Evolutionary conservation across 1,140 invertebrate species (phyloP), one percentile per base, ranked within the genome.

Genomic region (Caenorhabditis inopinata): DNA sequence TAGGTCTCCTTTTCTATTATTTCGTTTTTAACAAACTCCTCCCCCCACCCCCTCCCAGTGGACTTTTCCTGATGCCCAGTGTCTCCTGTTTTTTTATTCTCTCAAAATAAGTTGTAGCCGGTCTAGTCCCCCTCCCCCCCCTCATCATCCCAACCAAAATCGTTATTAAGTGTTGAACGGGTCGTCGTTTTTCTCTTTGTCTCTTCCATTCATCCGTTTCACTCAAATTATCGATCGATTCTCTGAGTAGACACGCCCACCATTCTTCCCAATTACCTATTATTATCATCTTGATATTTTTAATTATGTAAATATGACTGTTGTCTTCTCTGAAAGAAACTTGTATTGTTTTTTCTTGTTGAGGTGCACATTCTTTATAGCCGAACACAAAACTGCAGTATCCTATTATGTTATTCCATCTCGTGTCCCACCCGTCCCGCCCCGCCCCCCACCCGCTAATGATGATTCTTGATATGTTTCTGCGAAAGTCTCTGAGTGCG

Each of bases 301-400:
- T 68, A 68, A 68, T 68, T 68, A 68, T 68, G 58, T 68, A 68
- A 68, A 68, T 68, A 68, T 68, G n/a, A 29, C 51, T 68, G 29
- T 21, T 38, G 12, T 32, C 27, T 32, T 62, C 27, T n/a, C 12
- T 35, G 25, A 62, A 42, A 62, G 53, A 62, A 62, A 62, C 53
- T 32, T 62, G 53, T 62, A 62, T 62, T n/a, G n/a, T n/a, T n/a
- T n/a, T 62, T 62, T 32, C 25, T 62, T 62, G 53, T 38, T 32
- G 32, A 68, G 58, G 58, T 68, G 58, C 58, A 68, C 58, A 68
- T 21, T 9, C n/a, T 21, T 32, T 32, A 6, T 25, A 7, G 7
- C 14, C 29, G 35, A 32, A 38, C 58, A 38, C 58, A 58, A 58
- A 58, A 32, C 51, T 58, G 35, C 51, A 58, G 51, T 58, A 58